Base-by-base conservation (phyloP, 2,888 invertebrate species). In the Parnassius glacialis region DNA sequence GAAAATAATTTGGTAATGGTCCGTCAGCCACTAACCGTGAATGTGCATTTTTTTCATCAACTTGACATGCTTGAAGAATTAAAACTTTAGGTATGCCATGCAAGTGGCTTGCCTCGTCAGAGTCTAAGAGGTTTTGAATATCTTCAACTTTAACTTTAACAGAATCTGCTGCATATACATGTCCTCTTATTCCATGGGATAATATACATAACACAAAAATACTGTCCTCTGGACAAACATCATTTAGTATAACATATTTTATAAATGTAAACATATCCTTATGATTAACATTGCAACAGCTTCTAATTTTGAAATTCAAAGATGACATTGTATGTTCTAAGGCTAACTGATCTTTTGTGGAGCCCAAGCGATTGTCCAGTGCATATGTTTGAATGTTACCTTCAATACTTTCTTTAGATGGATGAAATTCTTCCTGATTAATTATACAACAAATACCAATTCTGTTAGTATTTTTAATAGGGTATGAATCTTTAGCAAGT, bases 51-150 rank as follows among this genome's bases (percentile, higher is more conserved):
- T 81, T 78, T 52, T 68, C 64, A 65, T 83, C 76, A n/a, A 82
- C 80, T 71, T 90, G 90, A 65, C 91, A 91, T 10, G 91, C 91
- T 73, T 91, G 89, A 61, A 91, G 70, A 58, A 91, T 83, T 13
- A 91, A 67, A 3, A 91, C 72, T 66, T 91, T 91, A 0, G 91
- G 91, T 51, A 85, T 85, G 0, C 80, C 78, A 61, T 75, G 71
- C 34, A 90, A 72, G 41, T 78, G 71, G 9, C 65, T 64, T 41
- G 80, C 78, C 50, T 82, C 78, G 62, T 85, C 79, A 12, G 84
- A 82, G 70, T 89, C 89, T 44, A 91, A 69, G 62, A 87, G 68
- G 47, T 79, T 78, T 74, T 90, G 84, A 61, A 91, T 84, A 61
- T 84, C 76, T 64, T 87, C 84, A 48, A 91, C 76, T 68, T 83